Evolutionary conservation across 2,888 invertebrate genomes (phyloP), one percentile per base, ranked within the genome.

Genomic region (Diarsia mendica): DNA sequence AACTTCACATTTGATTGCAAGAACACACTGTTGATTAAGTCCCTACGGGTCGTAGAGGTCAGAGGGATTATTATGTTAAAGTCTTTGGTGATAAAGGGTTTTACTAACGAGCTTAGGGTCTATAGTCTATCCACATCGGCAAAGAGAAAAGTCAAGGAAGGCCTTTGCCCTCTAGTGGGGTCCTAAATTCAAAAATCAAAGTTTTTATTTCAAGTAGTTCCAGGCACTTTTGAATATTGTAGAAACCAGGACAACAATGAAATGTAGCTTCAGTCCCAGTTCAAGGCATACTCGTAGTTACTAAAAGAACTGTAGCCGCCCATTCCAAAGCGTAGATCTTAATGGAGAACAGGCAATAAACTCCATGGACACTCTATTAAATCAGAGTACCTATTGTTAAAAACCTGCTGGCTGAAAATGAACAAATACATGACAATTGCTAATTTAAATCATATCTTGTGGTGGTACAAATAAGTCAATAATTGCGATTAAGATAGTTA

Each of bases 381-480:
- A 39, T 39, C 8, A 39, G 39, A 39, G 8, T 39, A n/a, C n/a
- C n/a, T n/a, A 39, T 39, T 39, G 8, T 39, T 39, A 8, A 5
- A 39, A 39, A 39, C 8, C 39, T 8, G 39, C 11, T 5, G 8
- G 9, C 9, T 15, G 9, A 44, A 49, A 58, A 18, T 18, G 8
- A 46, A 61, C 13, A 23, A 44, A 61, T 49, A 55, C 8, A 28
- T 0, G 44, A 66, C 39, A 49, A 66, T 61, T 33, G 10, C 6
- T 53, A 3, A 61, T 65, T 67, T 13, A 33, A 53, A n/a, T 68
- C 46, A 67, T 65, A 28, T 67, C n/a, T 51, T 23, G n/a, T 15
- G 23, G 20, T 39, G 60, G 73, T 75, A 75, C 23, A 75, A 72
- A 79, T 67, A 79, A 73, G 55, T 64, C 71, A 65, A 46, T 23